Percentiles rank a stretch among this genome's conserved stretches.
These are phyloP conservation scores for Otocyon megalotis DNA, from an alignment of 2,113 vertebrate genomes.

Conservation along the genomic window DNA sequence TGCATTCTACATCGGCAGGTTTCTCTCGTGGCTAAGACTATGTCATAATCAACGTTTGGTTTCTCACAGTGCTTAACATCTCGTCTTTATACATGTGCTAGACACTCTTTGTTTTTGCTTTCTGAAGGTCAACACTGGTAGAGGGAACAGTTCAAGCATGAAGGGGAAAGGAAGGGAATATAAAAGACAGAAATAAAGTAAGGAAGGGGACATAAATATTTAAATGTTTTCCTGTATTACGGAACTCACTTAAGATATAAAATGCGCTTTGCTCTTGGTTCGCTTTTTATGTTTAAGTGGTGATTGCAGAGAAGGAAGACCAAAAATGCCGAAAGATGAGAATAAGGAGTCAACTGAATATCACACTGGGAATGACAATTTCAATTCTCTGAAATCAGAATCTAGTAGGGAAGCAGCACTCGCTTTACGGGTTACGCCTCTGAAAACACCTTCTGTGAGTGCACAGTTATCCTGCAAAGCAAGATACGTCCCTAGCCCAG, in stretches of 20 bases:
- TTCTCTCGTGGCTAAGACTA: constrained; percentile 18
- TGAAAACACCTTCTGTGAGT: background rate
- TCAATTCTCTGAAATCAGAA: constrained; percentile 3
- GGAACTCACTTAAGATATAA: background rate
- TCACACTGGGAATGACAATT: background rate
- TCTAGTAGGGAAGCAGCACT: background rate
- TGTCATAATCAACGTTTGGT: background rate
- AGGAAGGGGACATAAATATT: background rate
- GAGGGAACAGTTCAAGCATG: constrained; percentile 2
- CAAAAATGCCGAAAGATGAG: background rate
- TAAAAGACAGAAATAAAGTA: background rate
- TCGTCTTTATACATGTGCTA: background rate
- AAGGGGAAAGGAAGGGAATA: background rate
- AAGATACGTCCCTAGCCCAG: background rate
- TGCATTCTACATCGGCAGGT: background rate
- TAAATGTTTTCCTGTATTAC: background rate
- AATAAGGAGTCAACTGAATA: background rate
- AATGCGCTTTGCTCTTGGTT: background rate
- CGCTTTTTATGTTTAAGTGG: background rate
- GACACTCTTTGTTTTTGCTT: constrained; percentile 28
- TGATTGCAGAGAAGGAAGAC: background rate
- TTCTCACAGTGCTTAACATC: background rate
- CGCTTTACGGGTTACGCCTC: background rate
- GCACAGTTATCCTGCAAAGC: background rate
- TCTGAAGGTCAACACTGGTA: constrained; percentile 31